phyloP scores from a whole-genome alignment of 2,113 vertebrate species.

The Phocoena sinus region DNA sequence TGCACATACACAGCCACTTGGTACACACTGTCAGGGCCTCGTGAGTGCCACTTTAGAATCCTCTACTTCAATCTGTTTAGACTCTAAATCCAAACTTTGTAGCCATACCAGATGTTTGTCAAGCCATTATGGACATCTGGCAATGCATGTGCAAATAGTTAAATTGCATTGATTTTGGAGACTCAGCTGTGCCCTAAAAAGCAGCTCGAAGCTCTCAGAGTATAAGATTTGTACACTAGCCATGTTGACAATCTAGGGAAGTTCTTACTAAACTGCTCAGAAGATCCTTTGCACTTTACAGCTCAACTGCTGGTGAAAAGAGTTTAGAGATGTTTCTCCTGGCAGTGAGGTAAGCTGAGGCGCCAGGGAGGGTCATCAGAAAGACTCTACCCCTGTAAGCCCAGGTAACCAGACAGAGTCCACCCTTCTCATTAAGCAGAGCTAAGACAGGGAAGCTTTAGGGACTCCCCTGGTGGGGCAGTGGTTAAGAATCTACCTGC shows the following conservation, averaged over 20 bases:
- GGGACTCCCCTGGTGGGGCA: too few species aligned
- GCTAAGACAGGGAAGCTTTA: neutral
- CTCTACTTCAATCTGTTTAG: neutral
- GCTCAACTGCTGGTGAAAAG: neutral
- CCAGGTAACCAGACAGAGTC: neutral
- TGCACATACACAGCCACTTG: too few species aligned
- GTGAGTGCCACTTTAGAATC: neutral
- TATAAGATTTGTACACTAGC: neutral
- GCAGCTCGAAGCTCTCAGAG: neutral
- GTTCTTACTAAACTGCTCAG: neutral
- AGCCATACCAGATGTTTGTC: neutral
- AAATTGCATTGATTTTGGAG: neutral
- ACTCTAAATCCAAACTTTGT: neutral
- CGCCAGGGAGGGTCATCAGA: neutral
- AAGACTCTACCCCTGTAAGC: neutral
- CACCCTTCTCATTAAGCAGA: neutral
- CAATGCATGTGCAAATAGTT: neutral
- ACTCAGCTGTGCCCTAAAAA: neutral
- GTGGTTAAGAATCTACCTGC: too few species aligned
- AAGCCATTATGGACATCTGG: neutral
- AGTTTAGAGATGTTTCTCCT: neutral
- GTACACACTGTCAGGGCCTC: too few species aligned
- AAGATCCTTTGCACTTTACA: neutral
- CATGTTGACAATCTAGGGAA: neutral
- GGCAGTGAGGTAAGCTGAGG: neutral